Evolutionary conservation across 1,140 invertebrate genomes (phyloP).

Genomic region (Phthorimaea operculella): DNA sequence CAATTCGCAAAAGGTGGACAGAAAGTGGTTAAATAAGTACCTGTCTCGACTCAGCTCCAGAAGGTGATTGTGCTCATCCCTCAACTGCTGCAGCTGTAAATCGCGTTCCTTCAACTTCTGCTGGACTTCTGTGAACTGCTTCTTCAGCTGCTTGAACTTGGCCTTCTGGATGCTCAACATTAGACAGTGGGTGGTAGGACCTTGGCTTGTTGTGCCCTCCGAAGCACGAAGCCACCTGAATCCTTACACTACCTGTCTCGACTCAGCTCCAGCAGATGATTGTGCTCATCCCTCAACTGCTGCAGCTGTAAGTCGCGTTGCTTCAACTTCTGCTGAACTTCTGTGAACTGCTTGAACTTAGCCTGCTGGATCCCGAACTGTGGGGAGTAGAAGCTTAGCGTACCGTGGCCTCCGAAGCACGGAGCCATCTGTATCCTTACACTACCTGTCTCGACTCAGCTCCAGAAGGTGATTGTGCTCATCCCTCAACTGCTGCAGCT

Average conservation of each 20-base stretch:
- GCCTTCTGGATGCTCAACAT: conserved; percentile 76
- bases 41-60: conserved; percentile 75
- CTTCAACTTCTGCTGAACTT: conserved; percentile 71
- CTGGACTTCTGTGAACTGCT: conserved; percentile 70
- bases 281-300: conserved; percentile 73
- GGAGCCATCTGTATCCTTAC: neutral
- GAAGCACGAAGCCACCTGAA: too few species aligned
- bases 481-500: conserved; percentile 71
- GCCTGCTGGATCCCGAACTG: too few species aligned
- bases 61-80: conserved; percentile 76
- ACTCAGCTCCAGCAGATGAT: conserved; percentile 74
- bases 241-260: conserved; percentile 64
- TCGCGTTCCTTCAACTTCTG: conserved; percentile 76
- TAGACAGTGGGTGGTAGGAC: too few species aligned
- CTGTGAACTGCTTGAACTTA: conserved; percentile 64
- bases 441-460: conserved; percentile 72
- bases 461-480: conserved; percentile 76
- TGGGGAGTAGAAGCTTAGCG: too few species aligned
- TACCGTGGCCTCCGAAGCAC: too few species aligned
- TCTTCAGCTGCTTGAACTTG: conserved; percentile 75
- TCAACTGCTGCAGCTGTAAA: conserved; percentile 71
- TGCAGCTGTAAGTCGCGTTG: conserved; percentile 74
- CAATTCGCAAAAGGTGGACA: too few species aligned
- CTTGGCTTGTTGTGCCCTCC: too few species aligned
- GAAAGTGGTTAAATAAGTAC: too few species aligned